Evolutionary conservation across 2,888 invertebrate species (phyloP).

Genomic region (Limnephilus auricula): DNA sequence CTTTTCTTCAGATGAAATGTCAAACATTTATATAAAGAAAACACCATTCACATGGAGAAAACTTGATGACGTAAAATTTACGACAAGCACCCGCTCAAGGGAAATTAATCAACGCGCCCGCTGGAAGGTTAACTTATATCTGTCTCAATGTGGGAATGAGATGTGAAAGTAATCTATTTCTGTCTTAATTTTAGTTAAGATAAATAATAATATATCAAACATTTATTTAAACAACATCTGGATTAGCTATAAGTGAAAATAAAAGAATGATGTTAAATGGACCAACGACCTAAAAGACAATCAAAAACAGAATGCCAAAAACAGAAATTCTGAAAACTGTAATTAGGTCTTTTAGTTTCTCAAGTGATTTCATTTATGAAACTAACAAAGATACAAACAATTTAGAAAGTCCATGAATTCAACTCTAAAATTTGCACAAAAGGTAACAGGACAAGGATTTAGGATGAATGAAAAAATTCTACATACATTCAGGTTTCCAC

Average conservation of each 20-base stretch:
- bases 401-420: background rate
- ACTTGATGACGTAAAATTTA: no score
- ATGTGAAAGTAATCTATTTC: no score
- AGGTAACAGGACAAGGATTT: background rate
- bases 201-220: no score
- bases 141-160: no score
- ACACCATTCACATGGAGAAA: no score
- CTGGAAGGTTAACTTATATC: no score
- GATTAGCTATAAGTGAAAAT: background rate
- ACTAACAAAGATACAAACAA: background rate
- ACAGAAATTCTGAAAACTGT: background rate
- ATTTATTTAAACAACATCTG: background rate
- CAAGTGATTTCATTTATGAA: background rate
- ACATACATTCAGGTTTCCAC: slow-evolving; percentile 81
- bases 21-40: no score
- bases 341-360: background rate
- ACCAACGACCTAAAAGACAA: background rate
- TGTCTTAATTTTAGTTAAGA: no score
- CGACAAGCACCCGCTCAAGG: no score
- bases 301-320: background rate
- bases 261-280: background rate
- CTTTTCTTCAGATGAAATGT: no score
- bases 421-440: slow-evolving; percentile 2
- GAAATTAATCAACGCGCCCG: no score
- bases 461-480: background rate